Evolutionary conservation across 2,797 vertebrate species (phyloP).

Genomic region (Limosa lapponica): DNA sequence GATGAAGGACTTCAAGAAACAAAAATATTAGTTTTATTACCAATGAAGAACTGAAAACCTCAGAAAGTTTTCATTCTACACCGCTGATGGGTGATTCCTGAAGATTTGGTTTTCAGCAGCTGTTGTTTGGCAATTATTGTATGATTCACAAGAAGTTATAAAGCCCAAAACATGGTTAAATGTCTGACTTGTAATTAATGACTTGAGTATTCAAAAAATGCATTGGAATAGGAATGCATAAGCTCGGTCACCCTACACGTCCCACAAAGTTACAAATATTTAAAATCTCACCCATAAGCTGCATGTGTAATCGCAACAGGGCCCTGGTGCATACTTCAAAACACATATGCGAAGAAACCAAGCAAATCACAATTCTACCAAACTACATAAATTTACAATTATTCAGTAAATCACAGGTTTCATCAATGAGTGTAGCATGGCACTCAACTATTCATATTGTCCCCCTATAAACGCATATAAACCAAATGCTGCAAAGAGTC

Average conservation of each 20-base stretch:
- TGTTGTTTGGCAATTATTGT: neutral
- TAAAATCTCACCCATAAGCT: neutral
- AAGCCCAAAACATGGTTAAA: neutral
- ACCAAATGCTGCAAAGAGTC: neutral
- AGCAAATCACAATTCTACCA: neutral
- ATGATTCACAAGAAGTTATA: neutral
- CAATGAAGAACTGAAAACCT: neutral
- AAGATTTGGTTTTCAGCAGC: neutral
- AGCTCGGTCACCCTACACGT: neutral
- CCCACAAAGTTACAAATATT: neutral
- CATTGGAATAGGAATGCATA: neutral
- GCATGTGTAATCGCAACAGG: neutral
- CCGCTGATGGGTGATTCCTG: neutral
- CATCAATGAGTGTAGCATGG: neutral
- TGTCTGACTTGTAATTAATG: neutral
- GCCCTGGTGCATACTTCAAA: neutral
- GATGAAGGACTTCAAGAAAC: neutral
- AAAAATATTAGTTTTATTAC: neutral
- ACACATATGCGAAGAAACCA: rapidly evolving
- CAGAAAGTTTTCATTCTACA: neutral
- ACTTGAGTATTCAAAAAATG: neutral
- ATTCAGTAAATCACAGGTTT: neutral
- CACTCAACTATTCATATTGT: neutral
- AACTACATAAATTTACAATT: neutral
- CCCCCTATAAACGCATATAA: neutral